Evolutionary conservation across 2,888 invertebrate genomes (phyloP), one percentile per base, ranked within the genome.

Genomic region (Geophilus truncorum): DNA sequence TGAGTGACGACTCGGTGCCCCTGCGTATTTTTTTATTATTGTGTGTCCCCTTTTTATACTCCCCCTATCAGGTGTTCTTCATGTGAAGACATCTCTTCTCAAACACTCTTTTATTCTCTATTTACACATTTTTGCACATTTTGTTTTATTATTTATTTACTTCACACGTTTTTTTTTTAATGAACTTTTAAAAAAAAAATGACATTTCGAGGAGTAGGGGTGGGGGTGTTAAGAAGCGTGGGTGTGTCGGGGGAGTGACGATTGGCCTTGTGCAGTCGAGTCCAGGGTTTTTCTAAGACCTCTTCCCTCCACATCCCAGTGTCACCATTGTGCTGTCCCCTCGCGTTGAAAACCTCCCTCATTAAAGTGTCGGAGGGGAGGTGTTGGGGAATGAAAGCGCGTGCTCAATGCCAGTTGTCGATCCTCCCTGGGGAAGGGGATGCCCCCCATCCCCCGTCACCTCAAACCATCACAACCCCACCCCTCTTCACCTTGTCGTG

Each of bases 181-280:
- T 80, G 80, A 18, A 77, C 81, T 82, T 79, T 81, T 81, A 75
- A 45, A 80, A 81, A 80, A 75, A 79, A 81, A 83, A 81, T 82
- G 78, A 82, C 82, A 82, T 80, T 78, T 51, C 81, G 80, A 80
- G 81, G 80, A 34, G 76, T 51, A 81, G 80, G 80, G 81, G 80
- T 40, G 76, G 76, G 81, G 80, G 81, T 81, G 82, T 83, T 78
- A 79, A 62, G 82, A 34, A 81, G 75, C 36, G 79, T 80, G 79
- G 57, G 25, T 28, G 34, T 80, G 28, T 40, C 34, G 45, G 51
- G 77, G 86, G 84, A 86, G 85, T 82, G 85, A 82, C 84, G 84
- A 86, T 86, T 86, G 86, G 86, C 86, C 84, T 84, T 84, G 80
- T 82, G 83, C 80, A 82, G 83, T 80, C 81, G 81, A 80, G 79